Percentiles rank a stretch among this genome's conserved stretches.
phyloP scores from a whole-genome alignment of 2,888 invertebrate genomes.

The Rhagonycha lutea region DNA sequence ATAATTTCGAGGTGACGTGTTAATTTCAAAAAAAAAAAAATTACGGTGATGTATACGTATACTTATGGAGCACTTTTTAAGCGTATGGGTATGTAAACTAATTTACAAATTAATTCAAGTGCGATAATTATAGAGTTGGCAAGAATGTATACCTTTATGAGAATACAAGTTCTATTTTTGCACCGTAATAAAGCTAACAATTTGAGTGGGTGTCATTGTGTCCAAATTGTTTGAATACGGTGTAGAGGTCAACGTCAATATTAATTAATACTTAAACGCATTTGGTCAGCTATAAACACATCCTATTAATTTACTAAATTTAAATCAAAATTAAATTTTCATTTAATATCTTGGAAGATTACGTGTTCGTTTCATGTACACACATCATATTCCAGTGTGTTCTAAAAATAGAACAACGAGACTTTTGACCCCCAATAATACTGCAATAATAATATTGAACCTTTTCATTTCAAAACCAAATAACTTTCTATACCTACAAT shows the following conservation, averaged over 20 bases:
- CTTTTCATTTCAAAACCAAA: not conserved
- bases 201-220: conserved; percentile 15
- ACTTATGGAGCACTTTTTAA: not conserved
- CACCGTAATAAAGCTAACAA: conserved; percentile 8
- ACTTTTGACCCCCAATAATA: not conserved
- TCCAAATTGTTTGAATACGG: not conserved
- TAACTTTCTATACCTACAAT: conserved; percentile 1
- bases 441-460: not conserved
- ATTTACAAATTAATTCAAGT: not conserved
- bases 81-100: not conserved
- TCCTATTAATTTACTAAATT: not conserved
- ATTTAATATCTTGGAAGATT: not conserved
- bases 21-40: not conserved
- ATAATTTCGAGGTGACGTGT: not conserved
- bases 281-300: not conserved
- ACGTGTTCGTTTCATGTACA: not conserved
- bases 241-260: conserved; percentile 1
- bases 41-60: not conserved
- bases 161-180: conserved; percentile 9
- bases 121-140: not conserved
- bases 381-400: not conserved
- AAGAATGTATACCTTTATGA: not conserved
- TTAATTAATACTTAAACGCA: not conserved
- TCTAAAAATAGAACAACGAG: not conserved
- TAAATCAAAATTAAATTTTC: not conserved